Percentiles rank a stretch among this genome's conserved stretches.
Evolutionary conservation across 2,797 vertebrate species (phyloP).

Genomic region (Nannoperca australis): DNA sequence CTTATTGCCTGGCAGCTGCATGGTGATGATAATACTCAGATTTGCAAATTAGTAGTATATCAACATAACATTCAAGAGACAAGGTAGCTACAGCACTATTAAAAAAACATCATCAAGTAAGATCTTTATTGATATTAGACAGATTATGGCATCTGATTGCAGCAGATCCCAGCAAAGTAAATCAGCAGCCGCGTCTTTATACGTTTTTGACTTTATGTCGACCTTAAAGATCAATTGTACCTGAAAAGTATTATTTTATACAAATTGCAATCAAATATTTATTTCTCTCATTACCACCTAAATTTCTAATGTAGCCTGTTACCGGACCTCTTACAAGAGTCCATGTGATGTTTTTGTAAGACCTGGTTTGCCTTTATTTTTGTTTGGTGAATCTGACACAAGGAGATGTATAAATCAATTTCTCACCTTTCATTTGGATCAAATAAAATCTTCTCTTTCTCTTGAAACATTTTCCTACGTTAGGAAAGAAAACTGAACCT

Average conservation of each 20-base stretch:
- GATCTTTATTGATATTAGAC: background rate
- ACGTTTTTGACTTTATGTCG: background rate
- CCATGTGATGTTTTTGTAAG: background rate
- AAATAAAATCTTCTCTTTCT: background rate
- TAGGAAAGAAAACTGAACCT: slow-evolving; percentile 15
- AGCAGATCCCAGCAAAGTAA: background rate
- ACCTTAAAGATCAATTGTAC: background rate
- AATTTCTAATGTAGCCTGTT: background rate
- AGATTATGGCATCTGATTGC: background rate
- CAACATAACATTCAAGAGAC: background rate
- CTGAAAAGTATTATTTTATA: background rate
- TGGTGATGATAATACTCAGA: background rate
- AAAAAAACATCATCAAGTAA: background rate
- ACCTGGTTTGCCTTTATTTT: background rate
- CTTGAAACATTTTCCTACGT: background rate
- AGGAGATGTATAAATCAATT: background rate
- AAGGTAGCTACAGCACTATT: background rate
- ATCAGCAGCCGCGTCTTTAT: background rate
- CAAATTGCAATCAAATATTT: background rate
- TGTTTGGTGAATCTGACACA: background rate
- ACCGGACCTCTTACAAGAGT: background rate
- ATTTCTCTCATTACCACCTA: background rate
- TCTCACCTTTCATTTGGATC: background rate
- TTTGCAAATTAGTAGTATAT: background rate
- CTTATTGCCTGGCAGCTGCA: background rate